Conservation (phyloP, 2,113 vertebrate genomes). For the Platysternon megacephalum region DNA sequence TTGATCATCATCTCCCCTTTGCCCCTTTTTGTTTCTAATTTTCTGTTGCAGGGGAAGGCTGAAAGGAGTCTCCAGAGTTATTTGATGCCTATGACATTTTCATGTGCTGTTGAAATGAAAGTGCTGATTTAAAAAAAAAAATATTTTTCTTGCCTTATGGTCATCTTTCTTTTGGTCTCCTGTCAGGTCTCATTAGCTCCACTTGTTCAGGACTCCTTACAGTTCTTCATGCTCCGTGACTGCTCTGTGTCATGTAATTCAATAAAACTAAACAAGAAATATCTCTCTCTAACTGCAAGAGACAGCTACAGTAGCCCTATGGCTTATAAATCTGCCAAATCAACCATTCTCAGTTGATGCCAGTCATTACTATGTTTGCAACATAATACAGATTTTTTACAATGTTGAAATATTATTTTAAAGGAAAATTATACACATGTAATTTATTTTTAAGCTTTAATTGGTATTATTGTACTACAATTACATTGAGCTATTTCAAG, state of each 20-base stretch:
- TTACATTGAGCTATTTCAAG: not conserved
- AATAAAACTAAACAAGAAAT: not conserved
- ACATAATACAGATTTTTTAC: not conserved
- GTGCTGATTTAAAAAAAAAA: rapidly evolving
- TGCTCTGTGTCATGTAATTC: rapidly evolving
- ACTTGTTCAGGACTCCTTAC: not conserved
- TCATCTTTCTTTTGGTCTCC: not conserved
- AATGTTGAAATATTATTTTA: not conserved
- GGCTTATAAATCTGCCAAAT: not conserved
- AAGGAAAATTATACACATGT: not conserved
- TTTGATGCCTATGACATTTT: not conserved
- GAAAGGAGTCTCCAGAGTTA: not conserved
- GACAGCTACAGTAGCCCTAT: not conserved
- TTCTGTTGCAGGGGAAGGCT: not conserved
- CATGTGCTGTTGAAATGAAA: rapidly evolving
- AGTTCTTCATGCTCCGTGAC: not conserved
- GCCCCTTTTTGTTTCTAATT: rapidly evolving
- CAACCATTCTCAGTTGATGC: rapidly evolving
- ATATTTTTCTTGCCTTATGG: rapidly evolving
- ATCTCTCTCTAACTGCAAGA: not conserved
- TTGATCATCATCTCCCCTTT: not conserved
- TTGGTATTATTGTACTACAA: not conserved
- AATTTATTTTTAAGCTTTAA: not conserved
- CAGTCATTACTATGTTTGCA: rapidly evolving
- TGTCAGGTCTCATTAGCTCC: not conserved